Base-by-base conservation (phyloP, 64 coral and sea anemone genomes). In the Montipora cactus region DNA sequence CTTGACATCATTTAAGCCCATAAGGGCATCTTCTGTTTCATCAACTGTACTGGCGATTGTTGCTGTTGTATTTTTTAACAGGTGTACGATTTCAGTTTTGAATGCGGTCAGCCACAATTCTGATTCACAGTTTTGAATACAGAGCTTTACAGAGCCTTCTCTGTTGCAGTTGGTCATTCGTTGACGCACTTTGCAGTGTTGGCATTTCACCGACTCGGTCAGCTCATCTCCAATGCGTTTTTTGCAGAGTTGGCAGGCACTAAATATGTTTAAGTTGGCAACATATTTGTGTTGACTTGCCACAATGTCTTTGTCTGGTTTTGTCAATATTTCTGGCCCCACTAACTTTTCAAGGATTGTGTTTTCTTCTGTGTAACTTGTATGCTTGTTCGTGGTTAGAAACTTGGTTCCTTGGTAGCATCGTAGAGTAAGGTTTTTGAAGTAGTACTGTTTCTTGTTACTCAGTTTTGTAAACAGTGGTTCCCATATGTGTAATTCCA, bases 41-140 rank as follows among this genome's bases (percentile, higher is more conserved):
- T 89, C 88, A 10, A 59, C 51, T 44, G 74, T 89, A 75, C 22
- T 89, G 20, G 5, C 62, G 4, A 89, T 89, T 46, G 6, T 59
- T 78, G 74, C 75, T 47, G 52, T 59, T 46, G 75, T 61, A 53
- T 80, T 70, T 2, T 89, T 78, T n/a, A 89, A 44, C 4, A 77
- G 71, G 21, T 22, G 3, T 76, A 49, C 74, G 2, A 89, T 89
- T 89, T 77, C 19, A 49, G 67, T 89, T 89, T 55, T 89, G 25
- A 89, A 89, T 51, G 59, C 61, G 4, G 88, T 80, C 12, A 90
- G 44, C 88, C 88, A 90, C 88, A 90, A 90, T 49, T 90, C 76
- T 47, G 72, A 10, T 64, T 77, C 74, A 59, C 23, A 37, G 49
- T 89, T 28, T 71, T 87, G 68, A 21, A 87, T 87, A n/a, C 84